A percentile compares a stretch with the other conserved stretches of the same genome.
Conservation (phyloP, 2,797 vertebrate genomes). For the Malacoctenus gilli region DNA sequence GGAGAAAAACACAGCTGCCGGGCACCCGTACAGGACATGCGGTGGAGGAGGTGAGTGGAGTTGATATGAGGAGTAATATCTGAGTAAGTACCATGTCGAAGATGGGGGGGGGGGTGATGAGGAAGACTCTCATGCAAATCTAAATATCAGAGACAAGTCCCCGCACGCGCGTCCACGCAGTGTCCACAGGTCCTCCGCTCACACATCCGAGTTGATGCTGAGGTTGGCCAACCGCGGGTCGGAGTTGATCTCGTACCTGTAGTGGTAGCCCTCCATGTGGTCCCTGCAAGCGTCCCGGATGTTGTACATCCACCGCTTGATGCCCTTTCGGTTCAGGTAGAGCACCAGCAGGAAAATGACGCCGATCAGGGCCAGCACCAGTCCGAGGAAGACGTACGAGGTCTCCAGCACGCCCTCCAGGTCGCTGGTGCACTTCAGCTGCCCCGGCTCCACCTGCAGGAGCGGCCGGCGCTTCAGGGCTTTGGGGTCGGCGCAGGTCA, state of each 20-base stretch:
- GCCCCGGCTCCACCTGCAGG: slow-evolving; percentile 75
- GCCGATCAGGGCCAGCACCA: slow-evolving; percentile 95
- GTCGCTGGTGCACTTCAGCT: slow-evolving; percentile 72
- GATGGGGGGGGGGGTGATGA: slow-evolving; percentile 33
- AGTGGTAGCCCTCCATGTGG: slow-evolving; percentile 99
- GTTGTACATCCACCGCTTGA: slow-evolving; percentile 98
- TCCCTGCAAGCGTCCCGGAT: slow-evolving; percentile 97
- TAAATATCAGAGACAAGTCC: slow-evolving; percentile 58
- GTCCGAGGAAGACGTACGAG: slow-evolving; percentile 94
- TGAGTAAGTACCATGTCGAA: slow-evolving; percentile 30
- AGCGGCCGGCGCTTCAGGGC: slow-evolving; percentile 75
- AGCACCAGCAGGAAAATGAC: slow-evolving; percentile 97
- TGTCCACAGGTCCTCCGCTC: slow-evolving; percentile 54
- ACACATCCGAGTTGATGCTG: slow-evolving; percentile 95
- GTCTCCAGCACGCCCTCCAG: slow-evolving; percentile 90
- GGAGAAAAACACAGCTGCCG: slow-evolving; percentile 65
- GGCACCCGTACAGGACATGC: slow-evolving; percentile 65
- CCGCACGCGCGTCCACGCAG: slow-evolving; percentile 36
- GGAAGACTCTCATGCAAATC: slow-evolving; percentile 88
- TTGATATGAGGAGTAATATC: slow-evolving; percentile 41
- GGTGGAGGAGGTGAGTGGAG: slow-evolving; percentile 42
- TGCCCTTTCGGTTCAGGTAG: slow-evolving; percentile 97
- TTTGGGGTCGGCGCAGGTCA: slow-evolving; percentile 84
- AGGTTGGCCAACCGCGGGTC: slow-evolving; percentile 94
- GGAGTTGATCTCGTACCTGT: slow-evolving; percentile 96